Conservation (phyloP, 2,888 invertebrate species). For the Acrobasis repandana region DNA sequence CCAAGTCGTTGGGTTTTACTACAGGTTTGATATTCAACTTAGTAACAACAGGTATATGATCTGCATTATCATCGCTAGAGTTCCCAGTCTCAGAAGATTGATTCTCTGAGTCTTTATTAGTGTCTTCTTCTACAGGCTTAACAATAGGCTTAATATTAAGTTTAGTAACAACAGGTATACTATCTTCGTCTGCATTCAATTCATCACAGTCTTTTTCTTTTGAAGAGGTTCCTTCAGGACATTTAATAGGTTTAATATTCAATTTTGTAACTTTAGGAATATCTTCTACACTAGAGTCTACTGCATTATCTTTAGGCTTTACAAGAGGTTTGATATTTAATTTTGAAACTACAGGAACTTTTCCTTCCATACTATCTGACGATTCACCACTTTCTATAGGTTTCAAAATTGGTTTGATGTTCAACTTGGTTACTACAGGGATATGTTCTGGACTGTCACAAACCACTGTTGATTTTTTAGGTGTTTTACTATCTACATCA, state of each 20-base stretch:
- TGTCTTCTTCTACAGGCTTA: conserved; percentile 70
- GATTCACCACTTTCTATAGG: conserved; percentile 61
- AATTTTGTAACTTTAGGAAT: conserved; percentile 80
- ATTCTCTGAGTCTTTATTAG: conserved; percentile 68
- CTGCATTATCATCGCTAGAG: conserved; percentile 75
- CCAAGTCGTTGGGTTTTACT: conserved; percentile 59
- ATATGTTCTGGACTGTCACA: conserved; percentile 64
- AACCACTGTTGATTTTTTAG: conserved; percentile 47
- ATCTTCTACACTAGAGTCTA: conserved; percentile 72
- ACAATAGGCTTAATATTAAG: conserved; percentile 82
- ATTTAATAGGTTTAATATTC: conserved; percentile 81
- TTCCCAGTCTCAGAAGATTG: conserved; percentile 75
- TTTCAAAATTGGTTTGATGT: conserved; percentile 76
- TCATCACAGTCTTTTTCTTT: conserved; percentile 75
- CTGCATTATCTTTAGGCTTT: conserved; percentile 74
- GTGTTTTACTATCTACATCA: conserved; percentile 53
- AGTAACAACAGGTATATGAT: conserved; percentile 74
- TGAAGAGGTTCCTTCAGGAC: conserved; percentile 67
- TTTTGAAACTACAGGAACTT: conserved; percentile 80
- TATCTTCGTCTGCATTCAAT: conserved; percentile 63
- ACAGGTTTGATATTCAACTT: conserved; percentile 84
- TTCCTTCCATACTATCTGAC: conserved; percentile 58
- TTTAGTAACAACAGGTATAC: conserved; percentile 78
- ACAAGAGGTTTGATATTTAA: conserved; percentile 80
- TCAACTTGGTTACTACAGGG: conserved; percentile 70